Conservation (phyloP, 2,888 invertebrate species). For the Halocaridina rubra region DNA sequence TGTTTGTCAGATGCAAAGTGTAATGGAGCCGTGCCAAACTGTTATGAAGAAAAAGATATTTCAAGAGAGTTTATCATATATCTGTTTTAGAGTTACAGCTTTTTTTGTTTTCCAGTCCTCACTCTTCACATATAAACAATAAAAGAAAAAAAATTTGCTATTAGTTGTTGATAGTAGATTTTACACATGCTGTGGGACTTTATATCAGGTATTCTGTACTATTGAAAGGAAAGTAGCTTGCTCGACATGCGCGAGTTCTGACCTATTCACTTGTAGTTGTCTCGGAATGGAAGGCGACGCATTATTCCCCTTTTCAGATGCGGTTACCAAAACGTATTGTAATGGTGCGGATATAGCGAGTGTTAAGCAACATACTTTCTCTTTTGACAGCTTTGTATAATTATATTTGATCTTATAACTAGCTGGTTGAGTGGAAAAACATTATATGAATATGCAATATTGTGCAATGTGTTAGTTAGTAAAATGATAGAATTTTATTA, state of each 20-base stretch:
- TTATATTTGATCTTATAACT: too few species aligned
- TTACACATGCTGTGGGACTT: background rate
- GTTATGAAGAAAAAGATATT: slow-evolving; percentile 31
- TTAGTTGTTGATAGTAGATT: background rate
- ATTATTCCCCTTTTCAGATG: too few species aligned
- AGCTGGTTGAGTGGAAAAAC: background rate
- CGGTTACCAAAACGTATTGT: too few species aligned
- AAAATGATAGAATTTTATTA: too few species aligned
- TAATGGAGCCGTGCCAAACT: slow-evolving; percentile 56
- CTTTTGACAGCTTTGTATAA: too few species aligned
- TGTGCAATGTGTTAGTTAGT: background rate
- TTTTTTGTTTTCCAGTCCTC: background rate
- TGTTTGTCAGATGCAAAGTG: slow-evolving; percentile 36
- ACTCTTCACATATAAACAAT: background rate
- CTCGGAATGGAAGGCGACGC: too few species aligned
- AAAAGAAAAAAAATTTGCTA: background rate
- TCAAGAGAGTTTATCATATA: slow-evolving; percentile 51
- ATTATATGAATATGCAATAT: background rate
- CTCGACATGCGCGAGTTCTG: too few species aligned
- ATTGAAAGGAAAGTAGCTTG: background rate
- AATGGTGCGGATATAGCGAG: too few species aligned
- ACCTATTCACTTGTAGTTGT: too few species aligned
- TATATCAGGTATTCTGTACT: background rate
- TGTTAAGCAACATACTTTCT: too few species aligned
- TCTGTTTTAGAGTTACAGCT: slow-evolving; percentile 12